These are phyloP conservation scores for Siniperca undulata DNA, from an alignment of 2,797 vertebrate species.

Conservation along the genomic window DNA sequence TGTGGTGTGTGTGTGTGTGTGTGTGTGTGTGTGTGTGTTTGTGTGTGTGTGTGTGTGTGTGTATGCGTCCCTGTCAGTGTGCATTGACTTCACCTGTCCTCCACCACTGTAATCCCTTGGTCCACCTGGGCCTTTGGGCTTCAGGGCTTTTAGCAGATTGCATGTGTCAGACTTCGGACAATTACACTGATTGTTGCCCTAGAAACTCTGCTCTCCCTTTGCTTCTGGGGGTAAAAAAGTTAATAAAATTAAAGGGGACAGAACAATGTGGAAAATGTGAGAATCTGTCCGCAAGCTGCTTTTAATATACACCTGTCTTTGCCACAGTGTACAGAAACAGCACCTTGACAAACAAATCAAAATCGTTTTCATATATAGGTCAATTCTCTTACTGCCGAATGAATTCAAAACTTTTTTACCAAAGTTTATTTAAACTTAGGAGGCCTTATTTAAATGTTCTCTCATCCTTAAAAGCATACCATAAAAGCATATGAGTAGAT, in stretches of 20 bases:
- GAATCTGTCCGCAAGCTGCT: constrained; percentile 63
- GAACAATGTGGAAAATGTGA: constrained; percentile 72
- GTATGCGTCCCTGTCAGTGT: constrained; percentile 53
- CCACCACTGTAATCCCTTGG: constrained; percentile 81
- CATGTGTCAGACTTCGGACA: constrained; percentile 83
- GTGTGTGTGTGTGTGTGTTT: constrained; percentile 13
- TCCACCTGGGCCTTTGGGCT: constrained; percentile 82
- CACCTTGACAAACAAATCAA: constrained; percentile 39
- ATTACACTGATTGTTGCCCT: constrained; percentile 86
- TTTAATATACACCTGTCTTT: constrained; percentile 67
- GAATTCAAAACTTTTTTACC: constrained; percentile 21
- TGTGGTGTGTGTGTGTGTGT: constrained; percentile 20
- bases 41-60: constrained; percentile 11
- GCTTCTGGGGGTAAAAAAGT: constrained; percentile 58
- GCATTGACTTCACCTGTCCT: constrained; percentile 82
- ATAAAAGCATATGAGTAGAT: constrained; percentile 32
- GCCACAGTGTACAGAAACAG: constrained; percentile 18
- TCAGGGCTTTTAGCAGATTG: constrained; percentile 88
- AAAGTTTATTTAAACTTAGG: constrained; percentile 24
- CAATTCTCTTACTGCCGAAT: constrained; percentile 7
- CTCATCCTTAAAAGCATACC: not conserved
- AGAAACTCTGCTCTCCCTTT: constrained; percentile 76
- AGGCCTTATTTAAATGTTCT: constrained; percentile 7
- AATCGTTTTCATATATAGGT: constrained; percentile 46
- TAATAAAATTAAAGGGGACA: constrained; percentile 81